A percentile compares a stretch with the other conserved stretches of the same genome.
Conservation (phyloP, 2,888 invertebrate species). For the Hyalella azteca region DNA sequence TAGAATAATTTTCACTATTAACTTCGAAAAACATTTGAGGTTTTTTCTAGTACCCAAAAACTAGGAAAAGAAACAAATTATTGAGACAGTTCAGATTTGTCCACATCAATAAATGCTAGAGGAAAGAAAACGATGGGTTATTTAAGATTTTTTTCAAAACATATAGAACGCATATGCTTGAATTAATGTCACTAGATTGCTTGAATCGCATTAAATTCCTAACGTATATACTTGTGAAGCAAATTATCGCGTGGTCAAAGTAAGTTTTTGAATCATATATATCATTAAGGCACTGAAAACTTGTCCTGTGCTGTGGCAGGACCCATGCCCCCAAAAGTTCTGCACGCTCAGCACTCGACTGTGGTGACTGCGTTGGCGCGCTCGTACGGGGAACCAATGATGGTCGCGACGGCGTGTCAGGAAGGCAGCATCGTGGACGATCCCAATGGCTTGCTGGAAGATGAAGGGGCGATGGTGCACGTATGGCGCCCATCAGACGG, state of each 20-base stretch:
- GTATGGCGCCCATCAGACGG: constrained; percentile 50
- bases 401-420: constrained; percentile 48
- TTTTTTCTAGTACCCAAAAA: not conserved
- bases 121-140: too few relatives aligned
- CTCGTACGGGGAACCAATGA: constrained; percentile 39
- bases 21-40: not conserved
- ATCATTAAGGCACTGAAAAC: not conserved
- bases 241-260: too few relatives aligned
- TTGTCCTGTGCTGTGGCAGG: not conserved
- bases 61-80: not conserved
- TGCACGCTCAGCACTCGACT: constrained; percentile 43
- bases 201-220: too few relatives aligned
- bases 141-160: too few relatives aligned
- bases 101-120: too few relatives aligned
- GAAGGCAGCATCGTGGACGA: constrained; percentile 44
- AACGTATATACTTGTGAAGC: too few relatives aligned
- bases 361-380: constrained; percentile 46
- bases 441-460: constrained; percentile 40
- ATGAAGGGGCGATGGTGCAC: constrained; percentile 44
- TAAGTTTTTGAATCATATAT: too few relatives aligned
- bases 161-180: too few relatives aligned
- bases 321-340: constrained; percentile 4
- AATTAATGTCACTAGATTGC: too few relatives aligned
- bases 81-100: too few relatives aligned
- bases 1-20: too few relatives aligned